phyloP scores from a whole-genome alignment of 2,113 vertebrate species.

The Sphyrna mokarran region DNA sequence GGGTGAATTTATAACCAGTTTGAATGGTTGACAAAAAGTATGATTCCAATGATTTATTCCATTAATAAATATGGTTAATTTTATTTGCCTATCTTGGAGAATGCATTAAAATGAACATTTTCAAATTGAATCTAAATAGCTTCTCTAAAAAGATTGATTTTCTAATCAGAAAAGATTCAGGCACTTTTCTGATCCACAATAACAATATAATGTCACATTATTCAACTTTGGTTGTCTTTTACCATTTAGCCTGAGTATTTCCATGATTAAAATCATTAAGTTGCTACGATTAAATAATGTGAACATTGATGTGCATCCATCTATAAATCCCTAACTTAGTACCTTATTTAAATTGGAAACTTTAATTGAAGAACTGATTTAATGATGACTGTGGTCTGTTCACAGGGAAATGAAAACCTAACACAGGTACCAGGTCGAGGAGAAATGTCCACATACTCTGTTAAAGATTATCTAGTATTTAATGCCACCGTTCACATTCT shows the following conservation, averaged over 20 bases:
- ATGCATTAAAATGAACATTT: neutral
- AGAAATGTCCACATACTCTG: slow-evolving; percentile 50
- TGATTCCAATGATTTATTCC: neutral
- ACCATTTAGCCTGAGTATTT: neutral
- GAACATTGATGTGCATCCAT: neutral
- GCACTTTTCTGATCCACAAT: neutral
- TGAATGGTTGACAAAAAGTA: neutral
- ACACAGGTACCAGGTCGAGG: slow-evolving; percentile 54
- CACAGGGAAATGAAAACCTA: slow-evolving; percentile 50
- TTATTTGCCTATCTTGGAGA: neutral
- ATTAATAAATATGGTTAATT: neutral
- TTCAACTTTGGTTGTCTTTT: neutral
- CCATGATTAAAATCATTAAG: neutral
- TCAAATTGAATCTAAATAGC: neutral
- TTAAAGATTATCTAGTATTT: slow-evolving; percentile 57
- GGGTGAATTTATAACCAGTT: neutral
- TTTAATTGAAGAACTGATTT: neutral
- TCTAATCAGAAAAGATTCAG: neutral
- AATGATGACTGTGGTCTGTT: slow-evolving; percentile 21
- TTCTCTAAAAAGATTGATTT: neutral
- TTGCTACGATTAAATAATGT: neutral
- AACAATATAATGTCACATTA: neutral
- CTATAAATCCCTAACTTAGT: neutral
- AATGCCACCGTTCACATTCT: slow-evolving; percentile 60
- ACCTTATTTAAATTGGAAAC: neutral